Base-by-base conservation (phyloP, 2,888 invertebrate species). In the Melangyna quadrimaculata region DNA sequence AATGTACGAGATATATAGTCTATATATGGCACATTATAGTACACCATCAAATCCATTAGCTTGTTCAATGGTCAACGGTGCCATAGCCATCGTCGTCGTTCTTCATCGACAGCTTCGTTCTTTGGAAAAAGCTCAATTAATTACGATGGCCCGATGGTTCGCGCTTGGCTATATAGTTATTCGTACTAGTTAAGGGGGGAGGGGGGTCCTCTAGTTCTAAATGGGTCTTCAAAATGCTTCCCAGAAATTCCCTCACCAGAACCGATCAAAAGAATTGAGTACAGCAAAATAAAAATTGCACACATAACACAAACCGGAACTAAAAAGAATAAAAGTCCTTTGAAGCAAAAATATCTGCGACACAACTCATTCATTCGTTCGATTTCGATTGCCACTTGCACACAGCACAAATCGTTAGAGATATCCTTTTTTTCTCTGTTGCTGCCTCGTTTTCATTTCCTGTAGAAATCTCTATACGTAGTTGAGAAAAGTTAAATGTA, bases 31-130 rank as follows among this genome's bases (percentile, higher is more conserved):
- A 35, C 29, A 32, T 55, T 55, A 9, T 4, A 45, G 32, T 14
- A 17, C 24, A 29, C 63, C 75, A 69, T 82, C 73, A 73, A 51
- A 63, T 78, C 82, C 82, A 82, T 82, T 82, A 82, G 73, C 69
- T 57, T 78, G 63, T 82, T 69, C 82, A 69, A 73, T 71, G 45
- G 59, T 55, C 40, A 14, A 4, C 9, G 40, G 1, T 1, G 14
- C 1, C 40, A 7, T 5, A 4, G 40, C 0, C n/a, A 0, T 6
- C 2, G 12, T 2, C 12, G 14, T 29, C 45, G 27, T 65, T 72
- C 67, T 59, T 67, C 72, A 69, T 72, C 67, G 72, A 67, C 24
- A 14, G 29, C 45, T 27, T 45, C 40, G 59, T 82, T 55, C 55
- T 67, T 53, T 61, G 35, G 43, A 78, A 70, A 73, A 55, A 40